Evolutionary conservation across 2,797 vertebrate species (phyloP).

Genomic region (Chrysocyon brachyurus): DNA sequence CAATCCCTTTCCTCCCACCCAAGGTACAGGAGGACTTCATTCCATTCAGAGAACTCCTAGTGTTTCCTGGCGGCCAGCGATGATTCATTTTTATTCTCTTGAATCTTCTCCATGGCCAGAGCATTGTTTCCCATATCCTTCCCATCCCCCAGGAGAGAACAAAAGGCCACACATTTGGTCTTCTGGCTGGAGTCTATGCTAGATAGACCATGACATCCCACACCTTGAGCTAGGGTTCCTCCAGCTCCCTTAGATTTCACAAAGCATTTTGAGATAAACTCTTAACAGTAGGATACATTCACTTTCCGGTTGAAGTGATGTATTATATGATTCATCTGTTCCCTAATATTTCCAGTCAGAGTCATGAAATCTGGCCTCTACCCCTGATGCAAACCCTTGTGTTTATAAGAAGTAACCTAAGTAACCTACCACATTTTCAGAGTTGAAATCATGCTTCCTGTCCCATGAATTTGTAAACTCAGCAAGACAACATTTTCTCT

Average conservation of each 20-base stretch:
- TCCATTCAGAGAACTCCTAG: constrained; percentile 56
- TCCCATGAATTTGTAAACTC: constrained; percentile 9
- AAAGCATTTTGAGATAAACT: constrained; percentile 51
- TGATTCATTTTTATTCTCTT: constrained; percentile 71
- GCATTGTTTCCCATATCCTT: constrained; percentile 75
- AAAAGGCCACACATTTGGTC: constrained; percentile 57
- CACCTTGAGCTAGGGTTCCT: background rate
- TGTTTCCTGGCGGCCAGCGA: constrained; percentile 61
- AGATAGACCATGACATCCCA: background rate
- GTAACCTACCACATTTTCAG: constrained; percentile 51
- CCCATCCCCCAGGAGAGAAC: constrained; percentile 50
- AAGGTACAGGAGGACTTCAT: background rate
- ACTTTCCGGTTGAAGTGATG: constrained; percentile 44
- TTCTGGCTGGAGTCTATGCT: background rate
- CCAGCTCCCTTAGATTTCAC: background rate
- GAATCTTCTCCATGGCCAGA: constrained; percentile 59
- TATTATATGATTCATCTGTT: constrained; percentile 74
- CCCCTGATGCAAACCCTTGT: constrained; percentile 40
- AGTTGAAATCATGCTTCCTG: background rate
- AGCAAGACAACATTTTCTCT: constrained; percentile 29
- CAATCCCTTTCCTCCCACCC: background rate
- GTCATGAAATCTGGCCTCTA: constrained; percentile 68
- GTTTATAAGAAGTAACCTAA: constrained; percentile 70
- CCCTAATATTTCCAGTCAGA: constrained; percentile 67
- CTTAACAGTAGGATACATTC: background rate